phyloP scores from a whole-genome alignment of 2,797 vertebrate genomes.

The Acipenser oxyrinchus region DNA sequence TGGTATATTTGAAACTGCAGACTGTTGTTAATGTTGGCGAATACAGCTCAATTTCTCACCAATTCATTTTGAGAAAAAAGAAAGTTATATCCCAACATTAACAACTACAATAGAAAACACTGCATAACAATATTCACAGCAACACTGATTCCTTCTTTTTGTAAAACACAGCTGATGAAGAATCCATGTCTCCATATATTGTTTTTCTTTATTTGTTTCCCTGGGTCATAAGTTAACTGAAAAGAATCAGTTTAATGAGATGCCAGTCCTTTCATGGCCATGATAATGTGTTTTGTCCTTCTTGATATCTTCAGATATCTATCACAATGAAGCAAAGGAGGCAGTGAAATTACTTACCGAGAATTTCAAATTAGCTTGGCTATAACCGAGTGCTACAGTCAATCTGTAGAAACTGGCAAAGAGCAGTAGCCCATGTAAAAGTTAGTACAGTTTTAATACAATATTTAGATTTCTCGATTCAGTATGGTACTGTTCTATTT shows the following conservation, averaged over 20 bases:
- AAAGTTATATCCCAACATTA: no score
- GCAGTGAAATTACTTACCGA: conserved; percentile 36
- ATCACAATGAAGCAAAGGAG: conserved; percentile 45
- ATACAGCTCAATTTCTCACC: no score
- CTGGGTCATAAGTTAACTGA: conserved; percentile 45
- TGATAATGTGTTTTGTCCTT: conserved; percentile 56
- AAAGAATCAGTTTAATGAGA: conserved; percentile 50
- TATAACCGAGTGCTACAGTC: neutral
- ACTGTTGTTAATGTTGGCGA: no score
- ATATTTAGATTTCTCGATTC: no score
- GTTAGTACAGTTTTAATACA: no score
- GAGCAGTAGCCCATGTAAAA: neutral
- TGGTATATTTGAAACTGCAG: no score
- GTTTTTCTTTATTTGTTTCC: conserved; percentile 41
- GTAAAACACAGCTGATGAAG: neutral
- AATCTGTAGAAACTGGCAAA: neutral
- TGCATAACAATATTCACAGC: no score
- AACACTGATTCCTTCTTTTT: neutral
- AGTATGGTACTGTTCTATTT: no score
- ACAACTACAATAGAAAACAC: no score
- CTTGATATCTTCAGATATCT: conserved; percentile 50
- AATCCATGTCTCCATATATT: conserved; percentile 5
- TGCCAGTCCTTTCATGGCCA: conserved; percentile 41
- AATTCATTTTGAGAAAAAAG: no score
- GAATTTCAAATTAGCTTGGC: conserved; percentile 27